Base-by-base conservation (phyloP, 35 echinoderm and acorn worm species). In the Holothuria glaberrima region DNA sequence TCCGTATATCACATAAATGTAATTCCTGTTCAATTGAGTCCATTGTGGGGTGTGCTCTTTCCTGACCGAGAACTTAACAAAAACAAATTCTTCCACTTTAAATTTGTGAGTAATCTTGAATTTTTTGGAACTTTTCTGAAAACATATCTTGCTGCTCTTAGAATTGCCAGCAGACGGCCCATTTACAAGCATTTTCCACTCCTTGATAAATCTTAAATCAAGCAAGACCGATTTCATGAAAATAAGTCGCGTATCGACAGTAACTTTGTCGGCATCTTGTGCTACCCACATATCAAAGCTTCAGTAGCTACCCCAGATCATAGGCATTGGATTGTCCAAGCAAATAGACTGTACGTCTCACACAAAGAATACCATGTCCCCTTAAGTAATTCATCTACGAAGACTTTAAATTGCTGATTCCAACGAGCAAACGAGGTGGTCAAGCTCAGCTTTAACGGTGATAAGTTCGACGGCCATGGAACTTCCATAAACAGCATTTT, bases 241-340 rank as follows among this genome's bases (percentile, higher is more conserved):
- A 58, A 91, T 44, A 56, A 91, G 86, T 45, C 78, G 59, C 19
- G 64, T 56, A 48, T 75, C 58, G 21, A 75, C 29, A 2, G 52
- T 71, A 16, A 67, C 26, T 20, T 54, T 71, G 24, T 48, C 78
- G 66, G 78, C 61, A 25, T 75, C 77, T 18, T 36, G 56, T 1
- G 79, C 78, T 20, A 84, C 90, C 90, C 90, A 91, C 6, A 91
- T 31, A 56, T 91, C 77, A 56, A 68, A 84, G 20, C 28, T 85
- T 26, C 19, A 24, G 41, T 91, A 85, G 25, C 27, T 67, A 7
- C 56, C 20, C 35, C 76, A 59, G 13, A 86, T 91, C 7, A 91
- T 61, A 58, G 90, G 90, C 33, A 86, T 30, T 16, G 90, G 90
- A 50, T 86, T 67, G 45, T 86, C 86, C 77, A 91, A 61, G 79